Evolutionary conservation across 2,888 invertebrate genomes (phyloP), one percentile per base, ranked within the genome.

Genomic region (Tetranychus piercei): DNA sequence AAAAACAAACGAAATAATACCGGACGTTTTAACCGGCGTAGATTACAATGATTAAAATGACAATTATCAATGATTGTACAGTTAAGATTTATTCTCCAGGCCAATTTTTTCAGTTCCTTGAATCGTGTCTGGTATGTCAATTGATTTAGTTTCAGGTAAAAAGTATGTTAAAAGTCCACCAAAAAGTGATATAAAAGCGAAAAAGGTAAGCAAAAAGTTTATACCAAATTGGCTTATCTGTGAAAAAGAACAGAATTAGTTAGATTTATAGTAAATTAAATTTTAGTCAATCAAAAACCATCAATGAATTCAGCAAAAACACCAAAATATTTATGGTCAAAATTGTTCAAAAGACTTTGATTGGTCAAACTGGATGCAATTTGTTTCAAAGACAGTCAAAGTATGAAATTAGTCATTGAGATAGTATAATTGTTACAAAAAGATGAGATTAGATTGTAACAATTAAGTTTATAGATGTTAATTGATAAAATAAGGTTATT

Each of bases 121-220:
- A 8, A 76, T 18, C 22, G 70, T 75, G 34, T 76, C 76, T 1
- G 75, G 74, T 34, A 76, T 64, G 44, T 76, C 45, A 22, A 43
- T 23, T 1, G 71, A 75, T 34, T 65, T 73, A 15, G 77, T 77
- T 74, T 77, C 77, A 4, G 77, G 77, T 23, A 77, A 74, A n/a
- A 75, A 71, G 18, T 75, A 44, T 0, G 74, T 64, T 23, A 76
- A 18, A 7, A 76, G 18, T 5, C 76, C 77, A 43, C 74, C 74
- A 65, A 65, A 34, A 9, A 77, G 34, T 1, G 77, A 76, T 9
- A 77, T 73, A 15, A 15, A 22, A 8, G 65, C n/a, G 7, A 44
- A 73, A 34, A 65, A 18, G 55, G 23, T 34, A 15, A 73, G 20
- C 2, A 43, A 55, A 43, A 23, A 23, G 8, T 44, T 34, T 22